phyloP scores from a whole-genome alignment of 2,797 vertebrate species.

The Sebastes itinus region DNA sequence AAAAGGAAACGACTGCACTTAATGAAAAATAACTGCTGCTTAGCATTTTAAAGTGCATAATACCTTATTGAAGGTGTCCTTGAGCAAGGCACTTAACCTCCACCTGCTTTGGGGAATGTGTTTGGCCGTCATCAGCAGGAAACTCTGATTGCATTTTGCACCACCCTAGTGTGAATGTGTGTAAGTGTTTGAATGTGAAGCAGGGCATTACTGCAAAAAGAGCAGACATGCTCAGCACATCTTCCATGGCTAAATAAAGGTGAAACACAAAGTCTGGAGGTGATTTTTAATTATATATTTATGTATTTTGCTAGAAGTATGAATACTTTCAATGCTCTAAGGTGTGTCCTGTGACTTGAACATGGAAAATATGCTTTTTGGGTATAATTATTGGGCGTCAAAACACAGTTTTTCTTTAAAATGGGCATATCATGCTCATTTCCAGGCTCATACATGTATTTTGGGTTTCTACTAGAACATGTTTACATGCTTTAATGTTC shows the following conservation, averaged over 20 bases:
- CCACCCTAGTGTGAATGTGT: not conserved
- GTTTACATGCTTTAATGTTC: not conserved
- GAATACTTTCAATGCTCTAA: not conserved
- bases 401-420: not conserved
- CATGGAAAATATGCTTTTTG: not conserved
- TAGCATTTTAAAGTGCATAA: not conserved
- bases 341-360: not conserved
- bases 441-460: not conserved
- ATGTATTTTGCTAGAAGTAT: not conserved
- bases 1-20: not conserved
- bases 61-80: slow-evolving; percentile 1
- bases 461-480: not conserved
- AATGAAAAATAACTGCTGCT: not conserved
- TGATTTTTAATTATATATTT: not conserved
- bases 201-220: not conserved
- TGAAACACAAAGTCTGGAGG: slow-evolving; percentile 7
- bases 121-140: not conserved
- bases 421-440: not conserved
- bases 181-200: not conserved
- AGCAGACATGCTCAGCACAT: not conserved
- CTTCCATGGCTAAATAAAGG: not conserved
- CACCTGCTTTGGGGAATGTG: slow-evolving; percentile 7
- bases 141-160: slow-evolving; percentile 6
- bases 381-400: not conserved
- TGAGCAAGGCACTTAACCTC: slow-evolving; percentile 29